Evolutionary conservation across 2,888 invertebrate genomes (phyloP), one percentile per base, ranked within the genome.

Genomic region (Leptura quadrifasciata): DNA sequence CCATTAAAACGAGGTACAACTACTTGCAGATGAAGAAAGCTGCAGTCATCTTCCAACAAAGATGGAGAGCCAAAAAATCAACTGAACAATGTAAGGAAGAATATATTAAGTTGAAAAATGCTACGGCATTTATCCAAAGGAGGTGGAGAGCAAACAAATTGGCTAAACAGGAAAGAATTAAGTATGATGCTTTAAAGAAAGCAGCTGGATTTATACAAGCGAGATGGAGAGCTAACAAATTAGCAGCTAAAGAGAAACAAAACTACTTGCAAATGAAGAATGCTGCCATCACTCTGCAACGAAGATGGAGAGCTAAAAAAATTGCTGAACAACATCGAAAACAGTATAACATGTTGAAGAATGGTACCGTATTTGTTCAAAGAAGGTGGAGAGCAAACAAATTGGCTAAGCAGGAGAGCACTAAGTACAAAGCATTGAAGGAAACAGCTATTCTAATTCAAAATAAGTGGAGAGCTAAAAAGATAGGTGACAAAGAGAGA

Each of bases 131-230:
- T 90, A 5, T 24, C 2, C 24, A 24, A 24, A 24, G 2, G 5
- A 24, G 24, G 20, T 90, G 86, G 84, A 83, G 87, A 73, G 87
- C 87, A 2, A 79, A 74, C 6, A 80, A 78, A 68, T n/a, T 79
- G 12, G 86, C 91, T 88, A 79, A 88, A 89, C 83, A 90, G 91
- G 4, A 84, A 87, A 67, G 77, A 85, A 9, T 15, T 27, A 63
- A 31, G 39, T 79, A 72, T 39, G 9, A 27, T 15, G 12, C 8
- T 12, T 15, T 72, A 15, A 72, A 31, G 31, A 27, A 61, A 15
- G 27, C 72, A 39, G 60, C 15, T 2, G 8, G 52, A 68, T 54
- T 15, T 10, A 68, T 78, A 20, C 80, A 80, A 52, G n/a, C 54
- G 5, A 69, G 47, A 55, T 75, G 69, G 15, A 76, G 72, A 64